phyloP scores from a whole-genome alignment of 2,113 vertebrate genomes.

The Mesembrinibis cayennensis region DNA sequence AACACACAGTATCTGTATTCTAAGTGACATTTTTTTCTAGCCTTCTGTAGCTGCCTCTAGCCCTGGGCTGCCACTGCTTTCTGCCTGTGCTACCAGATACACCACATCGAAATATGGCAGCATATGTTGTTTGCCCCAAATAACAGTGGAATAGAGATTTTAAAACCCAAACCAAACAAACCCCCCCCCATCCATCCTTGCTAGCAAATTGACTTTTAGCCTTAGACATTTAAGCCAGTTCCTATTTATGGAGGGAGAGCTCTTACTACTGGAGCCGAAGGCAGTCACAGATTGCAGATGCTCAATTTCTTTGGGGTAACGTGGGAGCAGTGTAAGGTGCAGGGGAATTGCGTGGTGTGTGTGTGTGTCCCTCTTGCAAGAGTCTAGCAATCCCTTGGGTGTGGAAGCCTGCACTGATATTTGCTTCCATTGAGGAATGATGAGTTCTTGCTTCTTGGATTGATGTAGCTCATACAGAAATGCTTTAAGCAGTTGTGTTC shows the following conservation, averaged over 20 bases:
- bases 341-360: no score
- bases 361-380: background rate
- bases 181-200: background rate
- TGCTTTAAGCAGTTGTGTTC: background rate
- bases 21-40: background rate
- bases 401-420: background rate
- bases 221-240: background rate
- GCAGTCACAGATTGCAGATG: background rate
- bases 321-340: background rate
- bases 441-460: background rate
- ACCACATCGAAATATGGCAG: accelerated
- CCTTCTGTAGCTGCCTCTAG: background rate
- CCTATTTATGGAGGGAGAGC: background rate
- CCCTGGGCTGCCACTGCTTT: background rate
- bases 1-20: no score
- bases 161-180: background rate
- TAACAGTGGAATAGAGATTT: background rate
- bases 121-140: background rate
- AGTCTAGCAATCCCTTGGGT: background rate
- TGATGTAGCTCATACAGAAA: background rate
- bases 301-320: background rate
- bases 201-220: background rate
- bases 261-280: background rate
- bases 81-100: background rate
- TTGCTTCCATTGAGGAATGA: background rate